These are phyloP conservation scores for Suillia variegata DNA, from an alignment of 2,888 invertebrate species.

Conservation along the genomic window DNA sequence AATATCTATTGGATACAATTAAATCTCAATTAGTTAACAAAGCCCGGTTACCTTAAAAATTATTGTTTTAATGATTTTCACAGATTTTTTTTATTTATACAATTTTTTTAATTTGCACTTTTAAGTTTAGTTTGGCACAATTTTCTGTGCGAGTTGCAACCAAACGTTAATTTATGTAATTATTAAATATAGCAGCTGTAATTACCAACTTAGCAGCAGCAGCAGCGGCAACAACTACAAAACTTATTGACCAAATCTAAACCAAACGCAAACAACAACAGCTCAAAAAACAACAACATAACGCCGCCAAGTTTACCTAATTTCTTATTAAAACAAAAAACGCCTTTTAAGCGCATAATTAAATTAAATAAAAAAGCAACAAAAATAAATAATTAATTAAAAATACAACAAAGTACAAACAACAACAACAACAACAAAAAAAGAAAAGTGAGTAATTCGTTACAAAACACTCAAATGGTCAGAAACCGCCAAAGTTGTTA, in stretches of 20 bases:
- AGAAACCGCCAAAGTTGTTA: neutral
- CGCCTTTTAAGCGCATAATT: conserved; percentile 36
- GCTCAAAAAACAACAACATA: neutral
- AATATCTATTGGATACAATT: too few relatives aligned
- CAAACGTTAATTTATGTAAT: neutral
- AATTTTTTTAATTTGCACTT: too few relatives aligned
- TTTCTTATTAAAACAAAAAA: conserved; percentile 9
- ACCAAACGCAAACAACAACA: neutral
- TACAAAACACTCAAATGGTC: neutral
- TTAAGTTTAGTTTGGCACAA: too few relatives aligned
- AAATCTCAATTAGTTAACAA: too few relatives aligned
- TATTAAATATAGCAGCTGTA: neutral
- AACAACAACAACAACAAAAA: too few relatives aligned
- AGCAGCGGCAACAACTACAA: conserved; percentile 7
- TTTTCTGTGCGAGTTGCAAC: too few relatives aligned
- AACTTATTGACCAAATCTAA: neutral
- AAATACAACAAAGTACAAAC: conserved; percentile 15
- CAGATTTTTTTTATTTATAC: too few relatives aligned
- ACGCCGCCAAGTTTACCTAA: conserved; percentile 3
- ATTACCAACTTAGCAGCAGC: neutral
- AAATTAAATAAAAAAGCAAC: conserved; percentile 32
- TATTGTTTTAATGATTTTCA: too few relatives aligned
- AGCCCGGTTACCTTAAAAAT: too few relatives aligned
- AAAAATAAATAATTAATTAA: conserved; percentile 17
- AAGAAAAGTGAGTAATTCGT: conserved; percentile 37